Evolutionary conservation across 2,113 vertebrate genomes (phyloP), one percentile per base, ranked within the genome.

Genomic region (Nibea albiflora): DNA sequence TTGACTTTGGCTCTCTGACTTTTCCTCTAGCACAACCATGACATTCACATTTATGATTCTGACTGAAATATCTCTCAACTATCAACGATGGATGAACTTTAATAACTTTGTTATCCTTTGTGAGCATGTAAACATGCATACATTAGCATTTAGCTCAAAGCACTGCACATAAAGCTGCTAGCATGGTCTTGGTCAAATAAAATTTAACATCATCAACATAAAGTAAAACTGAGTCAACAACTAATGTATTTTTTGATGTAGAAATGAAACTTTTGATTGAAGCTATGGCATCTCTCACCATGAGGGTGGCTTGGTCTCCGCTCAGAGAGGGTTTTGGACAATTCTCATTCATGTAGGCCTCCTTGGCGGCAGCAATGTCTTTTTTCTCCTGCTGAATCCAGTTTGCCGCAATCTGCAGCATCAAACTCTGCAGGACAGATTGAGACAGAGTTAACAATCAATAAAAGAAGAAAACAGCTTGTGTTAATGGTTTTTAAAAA

Each of bases 371-470:
- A 49, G 85, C 88, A 0, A 89, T 19, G 20, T 97, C 95, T 46
- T 88, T 72, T 16, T 85, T 84, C 89, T 99, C 98, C 60, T 95
- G 94, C 73, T 94, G 92, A 22, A 97, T 89, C 94, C 95, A 90
- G 0, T 8, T 70, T 26, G 75, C 96, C 0, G 98, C 97, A 0
- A 98, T 96, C 89, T 94, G 90, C 20, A 99, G 97, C 95, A 99
- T 96, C 89, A 98, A 84, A 81, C 98, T 99, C 98, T 99, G 94
- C 46, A 6, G 31, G 44, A 75, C 0, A 35, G 2, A 78, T 0
- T 0, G 11, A 60, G 57, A 2, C 1, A 47, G 3, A 16, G 46
- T 16, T 20, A 31, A 24, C 0, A 2, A 14, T 24, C 26, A 62
- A 17, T 10, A 9, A 17, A 22, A 56, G 24, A 35, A 19, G 5